phyloP scores from a whole-genome alignment of 1,140 invertebrate genomes.

The Ptiloglossa arizonensis region DNA sequence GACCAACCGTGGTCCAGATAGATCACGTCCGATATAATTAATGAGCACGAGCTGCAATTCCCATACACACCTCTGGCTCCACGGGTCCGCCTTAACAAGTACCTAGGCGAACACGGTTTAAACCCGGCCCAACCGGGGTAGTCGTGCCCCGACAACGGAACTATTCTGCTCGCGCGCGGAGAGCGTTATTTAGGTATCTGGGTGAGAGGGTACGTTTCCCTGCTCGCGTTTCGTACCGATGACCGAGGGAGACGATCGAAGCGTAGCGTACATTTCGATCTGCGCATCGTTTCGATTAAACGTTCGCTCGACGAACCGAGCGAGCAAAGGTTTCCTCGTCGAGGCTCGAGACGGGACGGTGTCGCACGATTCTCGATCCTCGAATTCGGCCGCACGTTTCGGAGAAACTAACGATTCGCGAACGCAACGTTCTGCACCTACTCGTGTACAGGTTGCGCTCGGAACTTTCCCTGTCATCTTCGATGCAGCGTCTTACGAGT shows the following conservation, averaged over 20 bases:
- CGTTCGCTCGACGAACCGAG: no score
- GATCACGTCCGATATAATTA: conserved; percentile 77
- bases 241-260: no score
- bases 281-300: no score
- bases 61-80: conserved; percentile 73
- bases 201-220: conserved; percentile 58
- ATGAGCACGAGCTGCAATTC: conserved; percentile 75
- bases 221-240: conserved; percentile 34
- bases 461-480: not conserved
- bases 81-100: conserved; percentile 67
- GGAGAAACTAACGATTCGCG: no score
- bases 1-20: conserved; percentile 71
- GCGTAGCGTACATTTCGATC: no score
- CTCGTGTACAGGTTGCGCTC: no score
- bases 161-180: conserved; percentile 55
- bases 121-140: conserved; percentile 52
- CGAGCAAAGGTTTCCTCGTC: no score
- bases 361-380: no score
- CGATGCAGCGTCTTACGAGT: not conserved
- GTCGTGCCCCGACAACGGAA: conserved; percentile 46
- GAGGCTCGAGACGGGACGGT: no score
- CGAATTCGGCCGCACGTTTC: no score
- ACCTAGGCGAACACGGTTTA: conserved; percentile 50
- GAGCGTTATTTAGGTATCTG: conserved; percentile 69
- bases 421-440: no score